These are phyloP conservation scores for Antechinus flavipes DNA, from an alignment of 2,113 vertebrate genomes.

Conservation along the genomic window DNA sequence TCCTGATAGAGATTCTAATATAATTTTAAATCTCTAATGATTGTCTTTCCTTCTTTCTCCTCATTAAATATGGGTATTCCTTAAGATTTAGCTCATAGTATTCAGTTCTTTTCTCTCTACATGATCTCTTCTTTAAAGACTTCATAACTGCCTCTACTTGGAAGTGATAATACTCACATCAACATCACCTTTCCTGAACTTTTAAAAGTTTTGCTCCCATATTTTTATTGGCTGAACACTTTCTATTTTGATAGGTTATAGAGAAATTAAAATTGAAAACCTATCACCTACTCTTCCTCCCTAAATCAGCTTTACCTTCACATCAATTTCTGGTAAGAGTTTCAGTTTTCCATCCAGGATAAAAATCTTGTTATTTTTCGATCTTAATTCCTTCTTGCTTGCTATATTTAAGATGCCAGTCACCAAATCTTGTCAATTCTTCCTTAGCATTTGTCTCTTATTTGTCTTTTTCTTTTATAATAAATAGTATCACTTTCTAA, in stretches of 20 bases:
- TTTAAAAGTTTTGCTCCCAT: not conserved
- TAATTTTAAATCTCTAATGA: not conserved
- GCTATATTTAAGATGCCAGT: not conserved
- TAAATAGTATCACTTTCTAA: conserved; percentile 24
- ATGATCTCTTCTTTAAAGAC: not conserved
- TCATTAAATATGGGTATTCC: not conserved
- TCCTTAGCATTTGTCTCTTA: conserved; percentile 45
- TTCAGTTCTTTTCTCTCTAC: not conserved
- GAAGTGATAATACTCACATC: not conserved
- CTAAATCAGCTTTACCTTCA: conserved; percentile 30
- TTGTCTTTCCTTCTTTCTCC: conserved; percentile 6
- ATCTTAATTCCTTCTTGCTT: not conserved
- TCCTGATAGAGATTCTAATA: not conserved
- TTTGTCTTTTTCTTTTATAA: conserved; percentile 27
- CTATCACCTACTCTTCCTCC: not conserved
- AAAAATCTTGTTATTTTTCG: conserved; percentile 34
- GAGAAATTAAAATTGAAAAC: not conserved
- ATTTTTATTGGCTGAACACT: conserved; percentile 3
- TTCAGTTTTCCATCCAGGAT: conserved; percentile 41
- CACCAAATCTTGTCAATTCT: conserved; percentile 5
- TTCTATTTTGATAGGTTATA: not conserved
- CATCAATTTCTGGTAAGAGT: conserved; percentile 7
- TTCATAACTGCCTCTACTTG: not conserved
- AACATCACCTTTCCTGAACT: not conserved
- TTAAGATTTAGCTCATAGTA: not conserved